Conservation (phyloP, 1,140 invertebrate species). For the Leptopilina clavipes region DNA sequence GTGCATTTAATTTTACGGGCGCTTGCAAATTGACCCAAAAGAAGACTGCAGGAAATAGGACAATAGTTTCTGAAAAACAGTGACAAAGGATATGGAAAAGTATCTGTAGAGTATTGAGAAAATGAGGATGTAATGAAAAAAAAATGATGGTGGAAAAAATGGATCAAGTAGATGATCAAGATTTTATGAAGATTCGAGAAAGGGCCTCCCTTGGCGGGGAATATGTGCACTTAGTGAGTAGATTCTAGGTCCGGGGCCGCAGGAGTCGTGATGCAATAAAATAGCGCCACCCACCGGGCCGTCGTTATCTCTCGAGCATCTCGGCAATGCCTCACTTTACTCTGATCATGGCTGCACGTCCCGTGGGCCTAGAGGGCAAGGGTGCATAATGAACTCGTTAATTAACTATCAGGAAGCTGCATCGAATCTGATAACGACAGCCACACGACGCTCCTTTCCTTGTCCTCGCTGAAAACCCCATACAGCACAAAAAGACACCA, state of each 20-base stretch:
- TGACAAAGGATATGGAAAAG: neutral
- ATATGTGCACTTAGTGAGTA: conserved; percentile 4
- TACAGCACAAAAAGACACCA: conserved; percentile 46
- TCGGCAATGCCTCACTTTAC: conserved; percentile 73
- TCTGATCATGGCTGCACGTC: conserved; percentile 48
- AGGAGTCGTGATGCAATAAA: conserved; percentile 73
- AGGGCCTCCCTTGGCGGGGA: neutral
- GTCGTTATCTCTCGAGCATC: conserved; percentile 69
- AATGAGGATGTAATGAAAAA: neutral
- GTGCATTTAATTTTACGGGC: conserved; percentile 34
- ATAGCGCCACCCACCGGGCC: conserved; percentile 74
- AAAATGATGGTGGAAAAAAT: neutral
- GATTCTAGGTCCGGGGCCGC: conserved; percentile 46
- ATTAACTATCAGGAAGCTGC: conserved; percentile 74
- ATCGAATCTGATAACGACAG: conserved; percentile 74
- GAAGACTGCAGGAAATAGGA: too few species aligned
- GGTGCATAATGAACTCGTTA: conserved; percentile 76
- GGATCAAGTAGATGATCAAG: conserved; percentile 24
- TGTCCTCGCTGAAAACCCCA: conserved; percentile 56
- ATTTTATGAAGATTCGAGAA: conserved; percentile 35
- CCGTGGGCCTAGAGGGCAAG: conserved; percentile 59
- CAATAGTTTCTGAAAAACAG: too few species aligned
- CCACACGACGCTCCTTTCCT: conserved; percentile 70
- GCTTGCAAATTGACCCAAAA: too few species aligned
- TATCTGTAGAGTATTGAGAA: too few species aligned